Base-by-base conservation (phyloP, 2,888 invertebrate genomes). In the Leptopilina myrica region DNA sequence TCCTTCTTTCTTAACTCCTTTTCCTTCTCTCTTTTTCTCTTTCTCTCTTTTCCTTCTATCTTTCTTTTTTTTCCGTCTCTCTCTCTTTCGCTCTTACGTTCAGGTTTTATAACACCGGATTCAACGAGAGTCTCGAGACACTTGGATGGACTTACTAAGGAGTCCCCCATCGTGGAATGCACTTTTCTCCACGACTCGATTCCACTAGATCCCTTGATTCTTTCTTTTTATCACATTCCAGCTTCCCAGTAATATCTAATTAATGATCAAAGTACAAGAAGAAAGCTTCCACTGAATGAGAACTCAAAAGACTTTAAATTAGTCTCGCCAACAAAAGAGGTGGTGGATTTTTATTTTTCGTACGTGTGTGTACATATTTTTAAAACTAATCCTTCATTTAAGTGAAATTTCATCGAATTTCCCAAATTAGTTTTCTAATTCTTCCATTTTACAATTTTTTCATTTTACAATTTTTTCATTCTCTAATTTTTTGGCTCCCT, bases 141-240 rank as follows among this genome's bases (percentile, higher is more conserved):
- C 82, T 81, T 82, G 81, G 80, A 81, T 82, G 80, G 82, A 78
- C 82, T 84, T 81, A 82, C 82, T 78, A 78, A 79, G 79, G 79
- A 69, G 69, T 80, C 67, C 78, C 76, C 78, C 78, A 80, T 79
- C 82, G 69, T 78, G 80, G 82, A 84, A 82, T 82, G 81, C 82
- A 82, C 79, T 82, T 84, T 82, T 84, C 83, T 82, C 80, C 79
- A 82, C 81, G 82, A 82, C 82, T 83, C 83, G 83, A 81, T 83
- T 83, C 82, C 79, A 81, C 81, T 81, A 80, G 79, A 76, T 83
- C 81, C 78, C 78, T 79, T 83, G 80, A 80, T 81, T 81, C 80
- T 78, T 67, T 80, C 79, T 75, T 82, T 76, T 80, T 81, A 78
- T 76, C 81, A 79, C 79, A 81, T 80, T 67, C 67, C 65, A 46